phyloP scores from a whole-genome alignment of 2,113 vertebrate species.

The Nyctibius bracteatus region DNA sequence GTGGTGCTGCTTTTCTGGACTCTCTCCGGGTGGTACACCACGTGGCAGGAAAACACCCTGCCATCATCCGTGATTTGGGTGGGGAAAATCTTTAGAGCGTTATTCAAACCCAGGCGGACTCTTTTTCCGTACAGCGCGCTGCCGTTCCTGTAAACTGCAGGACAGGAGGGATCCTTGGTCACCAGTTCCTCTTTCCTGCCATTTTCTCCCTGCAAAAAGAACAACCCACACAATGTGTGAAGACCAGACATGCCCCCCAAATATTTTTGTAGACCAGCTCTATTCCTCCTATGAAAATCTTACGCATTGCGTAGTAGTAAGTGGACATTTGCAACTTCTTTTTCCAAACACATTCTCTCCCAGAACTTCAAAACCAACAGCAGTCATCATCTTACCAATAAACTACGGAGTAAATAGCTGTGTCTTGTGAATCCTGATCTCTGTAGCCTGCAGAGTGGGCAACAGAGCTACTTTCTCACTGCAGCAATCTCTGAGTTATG shows the following conservation, averaged over 20 bases:
- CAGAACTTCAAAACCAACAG: neutral
- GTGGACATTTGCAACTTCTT: neutral
- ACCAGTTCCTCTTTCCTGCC: conserved; percentile 39
- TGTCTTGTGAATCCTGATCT: neutral
- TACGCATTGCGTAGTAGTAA: neutral
- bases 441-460: neutral
- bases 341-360: neutral
- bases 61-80: conserved; percentile 33
- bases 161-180: neutral
- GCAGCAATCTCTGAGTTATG: neutral
- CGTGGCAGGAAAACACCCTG: conserved; percentile 26
- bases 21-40: neutral
- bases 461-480: neutral
- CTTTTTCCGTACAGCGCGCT: neutral
- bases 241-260: fast-evolving
- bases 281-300: neutral
- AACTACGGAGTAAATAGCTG: neutral
- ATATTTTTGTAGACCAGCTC: neutral
- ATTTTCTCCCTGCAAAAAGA: conserved; percentile 44
- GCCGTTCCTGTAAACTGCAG: neutral
- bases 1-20: conserved; percentile 46
- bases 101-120: neutral
- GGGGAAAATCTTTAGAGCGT: neutral
- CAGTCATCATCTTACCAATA: neutral
- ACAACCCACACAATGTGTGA: neutral